phyloP scores from a whole-genome alignment of 2,113 vertebrate genomes.

The Agapornis roseicollis region DNA sequence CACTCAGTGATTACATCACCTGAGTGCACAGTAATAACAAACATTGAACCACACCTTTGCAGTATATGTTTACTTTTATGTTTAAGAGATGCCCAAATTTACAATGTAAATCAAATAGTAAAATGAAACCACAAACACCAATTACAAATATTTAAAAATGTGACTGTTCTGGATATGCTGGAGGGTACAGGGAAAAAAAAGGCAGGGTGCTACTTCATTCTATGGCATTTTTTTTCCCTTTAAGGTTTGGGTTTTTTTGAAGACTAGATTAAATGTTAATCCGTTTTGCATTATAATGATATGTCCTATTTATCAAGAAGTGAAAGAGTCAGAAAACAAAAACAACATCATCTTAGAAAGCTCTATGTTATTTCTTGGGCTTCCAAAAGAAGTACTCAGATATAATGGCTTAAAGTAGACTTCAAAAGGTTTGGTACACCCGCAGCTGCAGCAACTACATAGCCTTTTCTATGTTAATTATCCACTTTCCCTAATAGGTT shows the following conservation, averaged over 20 bases:
- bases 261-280: neutral
- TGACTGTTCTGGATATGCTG: neutral
- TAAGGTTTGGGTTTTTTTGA: slow-evolving; percentile 18
- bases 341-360: slow-evolving; percentile 7
- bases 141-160: neutral
- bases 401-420: slow-evolving; percentile 57
- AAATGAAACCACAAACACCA: neutral
- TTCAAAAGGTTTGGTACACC: slow-evolving; percentile 47
- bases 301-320: neutral
- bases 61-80: neutral
- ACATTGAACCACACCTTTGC: neutral
- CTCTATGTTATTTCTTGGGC: neutral
- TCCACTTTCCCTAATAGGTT: slow-evolving; percentile 28
- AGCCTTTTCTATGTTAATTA: slow-evolving; percentile 39
- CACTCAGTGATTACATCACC: neutral
- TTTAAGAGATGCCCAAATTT: neutral
- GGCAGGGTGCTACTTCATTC: neutral
- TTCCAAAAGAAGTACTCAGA: slow-evolving; percentile 32
- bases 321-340: slow-evolving; percentile 3
- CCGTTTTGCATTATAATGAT: neutral
- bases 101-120: neutral
- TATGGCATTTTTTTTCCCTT: neutral
- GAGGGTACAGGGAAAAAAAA: neutral
- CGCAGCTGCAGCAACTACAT: slow-evolving; percentile 37
- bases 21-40: slow-evolving; percentile 7